These are phyloP conservation scores for Dendrolimus pini DNA, from an alignment of 2,888 invertebrate species.

Conservation along the genomic window DNA sequence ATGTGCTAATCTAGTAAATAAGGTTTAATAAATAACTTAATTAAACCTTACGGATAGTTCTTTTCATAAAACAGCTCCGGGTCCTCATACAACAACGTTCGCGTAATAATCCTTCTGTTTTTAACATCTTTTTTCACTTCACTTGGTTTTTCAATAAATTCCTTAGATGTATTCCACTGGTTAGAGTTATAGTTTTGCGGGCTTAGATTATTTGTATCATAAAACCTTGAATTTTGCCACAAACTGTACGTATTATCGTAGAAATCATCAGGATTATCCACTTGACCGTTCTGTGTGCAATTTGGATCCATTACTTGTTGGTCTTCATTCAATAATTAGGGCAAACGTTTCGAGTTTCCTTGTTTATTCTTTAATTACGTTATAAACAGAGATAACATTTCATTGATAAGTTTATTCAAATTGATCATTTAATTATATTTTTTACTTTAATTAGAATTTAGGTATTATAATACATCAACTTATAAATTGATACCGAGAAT, in stretches of 20 bases:
- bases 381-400: no score
- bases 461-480: no score
- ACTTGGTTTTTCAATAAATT: neutral
- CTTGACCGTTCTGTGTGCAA: conserved; percentile 11
- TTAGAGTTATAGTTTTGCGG: conserved; percentile 19
- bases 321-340: conserved; percentile 5
- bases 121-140: neutral
- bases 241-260: conserved; percentile 27
- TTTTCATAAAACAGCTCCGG: conserved; percentile 1
- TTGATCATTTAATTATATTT: no score
- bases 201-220: conserved; percentile 30
- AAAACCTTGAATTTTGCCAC: conserved; percentile 30
- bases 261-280: conserved; percentile 16
- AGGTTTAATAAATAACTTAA: no score
- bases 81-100: conserved; percentile 4
- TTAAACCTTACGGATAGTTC: conserved; percentile 3
- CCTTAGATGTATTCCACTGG: conserved; percentile 12
- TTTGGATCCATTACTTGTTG: conserved; percentile 23
- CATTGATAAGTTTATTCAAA: no score
- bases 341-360: neutral
- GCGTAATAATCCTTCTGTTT: conserved; percentile 2
- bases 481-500: no score
- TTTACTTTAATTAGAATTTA: no score
- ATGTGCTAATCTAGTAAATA: no score
- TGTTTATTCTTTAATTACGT: no score